A percentile compares a stretch with the other conserved stretches of the same genome.
phyloP scores from a whole-genome alignment of 2,888 invertebrate species.

The Dinocampus coccinellae region DNA sequence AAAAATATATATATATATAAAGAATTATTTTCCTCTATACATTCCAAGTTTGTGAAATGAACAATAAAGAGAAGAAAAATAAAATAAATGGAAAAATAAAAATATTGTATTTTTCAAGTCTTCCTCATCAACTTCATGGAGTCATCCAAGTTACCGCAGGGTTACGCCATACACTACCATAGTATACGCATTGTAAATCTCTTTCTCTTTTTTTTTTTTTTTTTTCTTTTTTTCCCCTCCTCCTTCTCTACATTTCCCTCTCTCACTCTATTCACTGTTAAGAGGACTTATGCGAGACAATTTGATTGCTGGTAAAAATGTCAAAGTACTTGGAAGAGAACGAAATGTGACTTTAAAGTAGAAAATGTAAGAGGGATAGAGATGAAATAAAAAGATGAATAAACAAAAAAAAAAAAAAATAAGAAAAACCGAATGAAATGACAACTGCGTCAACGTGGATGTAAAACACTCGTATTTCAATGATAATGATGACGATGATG shows the following conservation, averaged over 20 bases:
- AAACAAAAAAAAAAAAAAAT: too few species aligned
- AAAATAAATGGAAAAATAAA: not conserved
- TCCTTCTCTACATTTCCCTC: not conserved
- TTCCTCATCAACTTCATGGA: constrained; percentile 18
- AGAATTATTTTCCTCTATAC: not conserved
- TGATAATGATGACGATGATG: not conserved
- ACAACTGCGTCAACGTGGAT: constrained; percentile 11
- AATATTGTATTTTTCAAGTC: constrained; percentile 6
- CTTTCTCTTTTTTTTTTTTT: too few species aligned
- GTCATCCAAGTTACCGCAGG: constrained; percentile 30
- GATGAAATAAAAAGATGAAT: too few species aligned
- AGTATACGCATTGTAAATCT: constrained; percentile 34
- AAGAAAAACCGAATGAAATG: constrained; percentile 18
- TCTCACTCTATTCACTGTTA: constrained; percentile 6
- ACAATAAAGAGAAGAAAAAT: not conserved
- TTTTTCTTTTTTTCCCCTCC: not conserved
- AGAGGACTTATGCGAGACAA: constrained; percentile 30
- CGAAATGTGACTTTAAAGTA: constrained; percentile 10
- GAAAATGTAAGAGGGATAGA: constrained; percentile 34
- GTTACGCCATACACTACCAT: constrained; percentile 30
- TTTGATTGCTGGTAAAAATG: constrained; percentile 36
- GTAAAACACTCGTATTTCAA: too few species aligned
- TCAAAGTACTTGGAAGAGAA: constrained; percentile 31
- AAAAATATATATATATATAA: not conserved
- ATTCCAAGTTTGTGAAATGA: not conserved